Evolutionary conservation across 2,113 vertebrate species (phyloP).

Genomic region (Lagopus leucura): DNA sequence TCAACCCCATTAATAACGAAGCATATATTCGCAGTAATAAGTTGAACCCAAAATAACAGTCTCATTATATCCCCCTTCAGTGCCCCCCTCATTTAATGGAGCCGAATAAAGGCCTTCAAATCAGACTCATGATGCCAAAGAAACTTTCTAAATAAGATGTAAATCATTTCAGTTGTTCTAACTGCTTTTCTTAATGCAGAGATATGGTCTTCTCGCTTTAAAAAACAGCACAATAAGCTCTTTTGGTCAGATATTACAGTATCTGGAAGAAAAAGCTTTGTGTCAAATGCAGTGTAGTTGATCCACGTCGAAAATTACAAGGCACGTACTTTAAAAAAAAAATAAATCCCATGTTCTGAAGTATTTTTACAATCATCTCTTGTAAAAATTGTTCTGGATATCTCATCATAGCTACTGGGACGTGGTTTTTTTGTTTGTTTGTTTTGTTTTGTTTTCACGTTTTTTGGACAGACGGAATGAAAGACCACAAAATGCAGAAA

Average conservation of each 20-base stretch:
- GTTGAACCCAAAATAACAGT: conserved; percentile 62
- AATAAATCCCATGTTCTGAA: neutral
- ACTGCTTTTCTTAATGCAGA: neutral
- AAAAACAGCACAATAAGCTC: conserved; percentile 51
- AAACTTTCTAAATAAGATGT: neutral
- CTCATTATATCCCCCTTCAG: neutral
- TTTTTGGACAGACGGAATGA: neutral
- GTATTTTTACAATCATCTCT: neutral
- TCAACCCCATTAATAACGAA: neutral
- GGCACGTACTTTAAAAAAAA: conserved; percentile 44
- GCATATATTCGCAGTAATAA: neutral
- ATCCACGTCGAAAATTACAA: conserved; percentile 66
- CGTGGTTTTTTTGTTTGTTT: too few relatives aligned
- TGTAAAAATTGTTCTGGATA: neutral
- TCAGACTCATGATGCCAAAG: neutral
- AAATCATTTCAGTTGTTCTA: neutral
- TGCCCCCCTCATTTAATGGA: neutral
- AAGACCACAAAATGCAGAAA: neutral
- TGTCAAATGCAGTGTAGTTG: conserved; percentile 56
- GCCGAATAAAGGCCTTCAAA: conserved; percentile 15
- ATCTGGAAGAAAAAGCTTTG: conserved; percentile 29
- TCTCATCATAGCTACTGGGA: neutral
- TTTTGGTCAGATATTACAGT: conserved; percentile 16
- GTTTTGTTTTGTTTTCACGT: neutral
- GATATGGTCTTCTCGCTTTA: conserved; percentile 10